Conservation (phyloP, 2,113 vertebrate species). For the Eretmochelys imbricata region DNA sequence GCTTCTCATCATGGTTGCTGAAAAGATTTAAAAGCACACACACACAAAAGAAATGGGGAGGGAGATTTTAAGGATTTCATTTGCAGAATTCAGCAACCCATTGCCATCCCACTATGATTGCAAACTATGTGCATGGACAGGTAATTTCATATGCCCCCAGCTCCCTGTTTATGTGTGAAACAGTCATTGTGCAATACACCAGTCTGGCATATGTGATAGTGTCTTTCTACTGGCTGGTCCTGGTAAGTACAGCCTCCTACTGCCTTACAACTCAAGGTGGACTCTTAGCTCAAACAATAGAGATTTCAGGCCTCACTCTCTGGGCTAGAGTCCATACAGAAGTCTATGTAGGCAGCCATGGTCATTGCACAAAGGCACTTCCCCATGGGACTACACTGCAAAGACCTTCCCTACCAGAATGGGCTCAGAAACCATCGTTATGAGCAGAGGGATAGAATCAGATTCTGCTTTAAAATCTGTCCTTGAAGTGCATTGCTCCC, state of each 20-base stretch:
- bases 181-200: too few relatives aligned
- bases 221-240: neutral
- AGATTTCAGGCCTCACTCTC: too few relatives aligned
- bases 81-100: neutral
- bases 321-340: neutral
- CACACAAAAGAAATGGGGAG: neutral
- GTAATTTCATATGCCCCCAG: neutral
- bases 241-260: neutral
- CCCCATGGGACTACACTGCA: neutral
- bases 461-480: too few relatives aligned
- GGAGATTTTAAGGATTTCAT: neutral
- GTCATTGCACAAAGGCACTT: neutral
- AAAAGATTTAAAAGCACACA: neutral
- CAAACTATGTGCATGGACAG: neutral
- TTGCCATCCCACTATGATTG: neutral
- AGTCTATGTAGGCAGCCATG: neutral
- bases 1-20: neutral
- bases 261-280: neutral
- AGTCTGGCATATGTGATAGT: neutral
- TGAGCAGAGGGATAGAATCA: too few relatives aligned
- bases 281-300: neutral
- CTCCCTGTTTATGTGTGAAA: neutral
- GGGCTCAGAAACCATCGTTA: too few relatives aligned
- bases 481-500: too few relatives aligned
- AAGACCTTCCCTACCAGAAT: too few relatives aligned